Percentiles rank a stretch among this genome's conserved stretches.
Conservation (phyloP, 2,888 invertebrate genomes). For the Pseudanteris insignis region DNA sequence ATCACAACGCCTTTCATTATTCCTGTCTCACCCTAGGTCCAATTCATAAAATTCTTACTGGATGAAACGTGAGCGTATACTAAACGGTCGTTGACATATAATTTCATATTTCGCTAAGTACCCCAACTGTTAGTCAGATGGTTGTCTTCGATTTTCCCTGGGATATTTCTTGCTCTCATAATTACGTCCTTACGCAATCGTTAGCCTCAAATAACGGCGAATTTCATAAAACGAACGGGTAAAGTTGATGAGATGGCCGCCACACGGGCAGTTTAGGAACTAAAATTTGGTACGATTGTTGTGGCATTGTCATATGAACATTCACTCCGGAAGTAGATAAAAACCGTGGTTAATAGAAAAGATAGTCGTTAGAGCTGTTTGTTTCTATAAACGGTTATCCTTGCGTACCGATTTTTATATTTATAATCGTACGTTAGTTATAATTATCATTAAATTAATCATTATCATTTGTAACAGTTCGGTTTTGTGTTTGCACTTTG, state of each 20-base stretch:
- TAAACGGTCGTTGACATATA: constrained; percentile 13
- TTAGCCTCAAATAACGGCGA: constrained; percentile 37
- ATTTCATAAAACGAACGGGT: constrained; percentile 14
- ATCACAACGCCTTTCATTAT: no score
- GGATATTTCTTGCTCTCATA: not conserved
- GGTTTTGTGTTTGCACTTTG: constrained; percentile 2
- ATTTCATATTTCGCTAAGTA: no score
- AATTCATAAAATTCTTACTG: no score
- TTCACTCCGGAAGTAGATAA: constrained; percentile 40
- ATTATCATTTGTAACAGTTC: constrained; percentile 4
- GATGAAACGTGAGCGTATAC: no score
- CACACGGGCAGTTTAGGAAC: constrained; percentile 25
- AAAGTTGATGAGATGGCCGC: constrained; percentile 13
- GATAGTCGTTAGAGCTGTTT: constrained; percentile 34
- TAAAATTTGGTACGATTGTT: constrained; percentile 26
- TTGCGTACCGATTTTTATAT: constrained; percentile 11
- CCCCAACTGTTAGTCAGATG: no score
- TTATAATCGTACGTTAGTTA: constrained; percentile 1
- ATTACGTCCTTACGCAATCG: not conserved
- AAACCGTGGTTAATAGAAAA: constrained; percentile 43
- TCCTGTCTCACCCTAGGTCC: no score
- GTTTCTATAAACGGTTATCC: constrained; percentile 32
- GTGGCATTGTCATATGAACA: constrained; percentile 24
- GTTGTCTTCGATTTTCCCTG: not conserved
- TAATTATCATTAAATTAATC: not conserved